Conservation (phyloP, 2,113 vertebrate species). For the Apistogramma diplotaenia region DNA sequence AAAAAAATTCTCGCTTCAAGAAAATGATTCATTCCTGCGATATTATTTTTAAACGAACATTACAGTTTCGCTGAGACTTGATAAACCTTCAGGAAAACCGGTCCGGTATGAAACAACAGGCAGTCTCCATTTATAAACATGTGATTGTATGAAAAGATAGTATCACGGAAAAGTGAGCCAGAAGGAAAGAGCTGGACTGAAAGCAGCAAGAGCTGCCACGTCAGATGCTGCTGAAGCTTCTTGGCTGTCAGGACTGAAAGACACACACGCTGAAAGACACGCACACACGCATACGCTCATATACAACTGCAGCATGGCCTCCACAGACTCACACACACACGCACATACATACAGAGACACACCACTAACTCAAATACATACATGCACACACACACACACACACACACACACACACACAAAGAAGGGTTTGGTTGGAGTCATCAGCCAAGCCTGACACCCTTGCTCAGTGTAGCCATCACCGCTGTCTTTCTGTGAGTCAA, state of each 20-base stretch:
- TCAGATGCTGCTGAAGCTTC: slow-evolving; percentile 73
- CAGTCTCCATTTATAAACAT: slow-evolving; percentile 65
- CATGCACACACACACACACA: too few relatives aligned
- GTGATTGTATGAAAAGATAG: slow-evolving; percentile 69
- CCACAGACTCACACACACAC: background rate
- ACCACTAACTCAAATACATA: background rate
- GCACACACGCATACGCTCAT: background rate
- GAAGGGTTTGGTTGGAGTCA: slow-evolving; percentile 51
- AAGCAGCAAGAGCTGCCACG: slow-evolving; percentile 73
- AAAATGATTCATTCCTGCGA: background rate
- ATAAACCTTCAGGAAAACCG: slow-evolving; percentile 28
- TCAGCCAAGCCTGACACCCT: slow-evolving; percentile 57
- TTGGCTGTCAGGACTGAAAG: slow-evolving; percentile 69
- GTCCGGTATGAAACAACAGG: slow-evolving; percentile 43
- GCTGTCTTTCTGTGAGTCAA: slow-evolving; percentile 60
- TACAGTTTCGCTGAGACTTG: slow-evolving; percentile 15
- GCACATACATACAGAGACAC: background rate
- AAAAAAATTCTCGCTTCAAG: background rate
- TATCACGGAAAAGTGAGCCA: slow-evolving; percentile 67
- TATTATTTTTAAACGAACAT: slow-evolving; percentile 15
- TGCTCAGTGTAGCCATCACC: slow-evolving; percentile 54
- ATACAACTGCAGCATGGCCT: slow-evolving; percentile 22
- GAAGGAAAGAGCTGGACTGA: slow-evolving; percentile 64
- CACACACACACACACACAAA: background rate
- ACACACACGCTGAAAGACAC: slow-evolving; percentile 21